Evolutionary conservation across 2,888 invertebrate species (phyloP), one percentile per base, ranked within the genome.

Genomic region (Ctenicera cuprea): DNA sequence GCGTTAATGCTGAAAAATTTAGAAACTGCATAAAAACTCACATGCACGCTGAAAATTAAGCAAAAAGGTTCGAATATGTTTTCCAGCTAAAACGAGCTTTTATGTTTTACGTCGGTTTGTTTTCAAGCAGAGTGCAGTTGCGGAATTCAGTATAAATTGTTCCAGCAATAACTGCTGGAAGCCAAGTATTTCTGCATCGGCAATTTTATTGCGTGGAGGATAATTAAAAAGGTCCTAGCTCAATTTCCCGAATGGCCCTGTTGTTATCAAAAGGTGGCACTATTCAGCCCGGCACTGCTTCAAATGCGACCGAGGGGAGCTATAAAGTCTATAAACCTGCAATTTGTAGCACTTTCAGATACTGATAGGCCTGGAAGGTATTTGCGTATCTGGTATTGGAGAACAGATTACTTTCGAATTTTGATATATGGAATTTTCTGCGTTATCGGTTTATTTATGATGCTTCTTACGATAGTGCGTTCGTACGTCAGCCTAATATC

Each of bases 341-440:
- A 20, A 38, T 59, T 18, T 38, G 59, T 12, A 59, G 59, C 59
- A 59, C 59, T 59, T 59, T 59, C 59, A 20, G 38, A 59, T 38
- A 59, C 38, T 59, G 59, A 59, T 38, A 59, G 59, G 14, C 38
- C 18, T 9, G 38, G 38, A 59, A 22, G 54, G 20, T 54, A 22
- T 54, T 54, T 54, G 30, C 30, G 54, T 54, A 54, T 22, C 54
- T 54, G 54, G 20, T 54, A 54, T 54, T 54, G 14, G 30, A n/a
- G n/a, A 30, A n/a, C 22, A 30, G 30, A 54, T 54, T 54, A 16
- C 54, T 41, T 41, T 48, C 48, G 7, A 48, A 48, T 14, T 48
- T 48, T 48, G 14, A 48, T 14, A 48, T 48, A 48, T 48, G 4
- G 14, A 48, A 48, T 48, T 48, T 16, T 48, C 16, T 48, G 18